Evolutionary conservation across 2,797 vertebrate genomes (phyloP).

Genomic region (Chromis chromis): DNA sequence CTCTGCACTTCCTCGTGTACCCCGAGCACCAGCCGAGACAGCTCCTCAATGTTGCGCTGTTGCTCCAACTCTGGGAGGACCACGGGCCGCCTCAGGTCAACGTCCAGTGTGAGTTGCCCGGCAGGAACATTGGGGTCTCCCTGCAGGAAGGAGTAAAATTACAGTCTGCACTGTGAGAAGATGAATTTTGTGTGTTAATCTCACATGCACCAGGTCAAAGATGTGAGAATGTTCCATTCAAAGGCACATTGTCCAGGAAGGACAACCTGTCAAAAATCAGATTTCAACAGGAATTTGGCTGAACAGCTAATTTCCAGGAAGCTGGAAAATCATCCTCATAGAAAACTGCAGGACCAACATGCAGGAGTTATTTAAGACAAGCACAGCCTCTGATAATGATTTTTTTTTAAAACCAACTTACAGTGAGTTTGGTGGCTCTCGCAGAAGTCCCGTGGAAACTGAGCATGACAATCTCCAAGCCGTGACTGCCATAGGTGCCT

Average conservation of each 20-base stretch:
- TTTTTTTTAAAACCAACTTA: slow-evolving; percentile 78
- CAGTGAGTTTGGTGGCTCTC: slow-evolving; percentile 96
- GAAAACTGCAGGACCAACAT: neutral
- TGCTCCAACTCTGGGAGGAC: slow-evolving; percentile 90
- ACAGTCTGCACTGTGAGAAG: neutral
- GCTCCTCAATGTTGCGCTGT: slow-evolving; percentile 90
- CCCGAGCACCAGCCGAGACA: slow-evolving; percentile 90
- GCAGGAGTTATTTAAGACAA: neutral
- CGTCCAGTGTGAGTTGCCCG: slow-evolving; percentile 93
- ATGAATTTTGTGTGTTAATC: neutral
- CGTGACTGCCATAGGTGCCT: slow-evolving; percentile 97
- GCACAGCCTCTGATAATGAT: neutral
- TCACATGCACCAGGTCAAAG: neutral
- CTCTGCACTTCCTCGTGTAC: slow-evolving; percentile 88
- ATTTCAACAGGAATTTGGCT: slow-evolving; percentile 1
- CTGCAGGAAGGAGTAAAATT: slow-evolving; percentile 70
- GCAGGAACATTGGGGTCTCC: slow-evolving; percentile 99
- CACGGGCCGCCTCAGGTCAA: slow-evolving; percentile 90
- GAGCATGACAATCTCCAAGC: slow-evolving; percentile 97
- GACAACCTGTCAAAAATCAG: neutral
- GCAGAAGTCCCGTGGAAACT: slow-evolving; percentile 92
- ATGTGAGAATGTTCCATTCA: slow-evolving; percentile 10
- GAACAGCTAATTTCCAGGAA: neutral
- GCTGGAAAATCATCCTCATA: neutral
- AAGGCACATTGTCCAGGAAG: neutral